A percentile compares a stretch with the other conserved stretches of the same genome.
Evolutionary conservation across 2,113 vertebrate species (phyloP).

Genomic region (Steatornis caripensis): DNA sequence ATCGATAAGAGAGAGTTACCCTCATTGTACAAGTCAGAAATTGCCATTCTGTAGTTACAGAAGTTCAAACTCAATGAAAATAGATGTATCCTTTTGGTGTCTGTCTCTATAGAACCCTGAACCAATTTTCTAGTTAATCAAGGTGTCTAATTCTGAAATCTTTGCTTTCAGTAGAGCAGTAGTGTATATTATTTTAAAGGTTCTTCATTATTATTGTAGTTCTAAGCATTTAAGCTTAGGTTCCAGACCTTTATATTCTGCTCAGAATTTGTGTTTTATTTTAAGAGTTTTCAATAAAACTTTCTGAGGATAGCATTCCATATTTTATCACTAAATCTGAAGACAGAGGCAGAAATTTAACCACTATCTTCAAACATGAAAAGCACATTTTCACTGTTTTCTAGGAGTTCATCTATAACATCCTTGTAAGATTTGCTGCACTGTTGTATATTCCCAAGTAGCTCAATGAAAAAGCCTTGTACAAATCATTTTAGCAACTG

Average conservation of each 20-base stretch:
- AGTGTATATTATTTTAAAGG: neutral
- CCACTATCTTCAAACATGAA: neutral
- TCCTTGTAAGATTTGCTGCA: neutral
- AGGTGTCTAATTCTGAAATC: neutral
- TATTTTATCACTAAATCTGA: neutral
- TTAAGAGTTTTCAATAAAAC: neutral
- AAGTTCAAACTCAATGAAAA: neutral
- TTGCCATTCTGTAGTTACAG: neutral
- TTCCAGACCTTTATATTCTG: neutral
- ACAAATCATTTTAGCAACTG: neutral
- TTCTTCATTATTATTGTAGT: neutral
- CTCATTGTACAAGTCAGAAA: neutral
- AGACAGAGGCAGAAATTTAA: neutral
- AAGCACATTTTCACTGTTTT: neutral
- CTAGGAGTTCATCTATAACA: neutral
- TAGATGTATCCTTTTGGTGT: neutral
- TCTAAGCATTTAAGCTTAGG: neutral
- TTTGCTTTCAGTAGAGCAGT: neutral
- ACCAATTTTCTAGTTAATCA: neutral
- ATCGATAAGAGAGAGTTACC: neutral
- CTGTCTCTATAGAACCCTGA: neutral
- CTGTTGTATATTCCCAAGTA: neutral
- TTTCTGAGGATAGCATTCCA: neutral
- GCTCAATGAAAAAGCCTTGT: neutral
- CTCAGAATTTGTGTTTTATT: neutral